Evolutionary conservation across 2,888 invertebrate genomes (phyloP).

Genomic region (Temnothorax rugatulus): DNA sequence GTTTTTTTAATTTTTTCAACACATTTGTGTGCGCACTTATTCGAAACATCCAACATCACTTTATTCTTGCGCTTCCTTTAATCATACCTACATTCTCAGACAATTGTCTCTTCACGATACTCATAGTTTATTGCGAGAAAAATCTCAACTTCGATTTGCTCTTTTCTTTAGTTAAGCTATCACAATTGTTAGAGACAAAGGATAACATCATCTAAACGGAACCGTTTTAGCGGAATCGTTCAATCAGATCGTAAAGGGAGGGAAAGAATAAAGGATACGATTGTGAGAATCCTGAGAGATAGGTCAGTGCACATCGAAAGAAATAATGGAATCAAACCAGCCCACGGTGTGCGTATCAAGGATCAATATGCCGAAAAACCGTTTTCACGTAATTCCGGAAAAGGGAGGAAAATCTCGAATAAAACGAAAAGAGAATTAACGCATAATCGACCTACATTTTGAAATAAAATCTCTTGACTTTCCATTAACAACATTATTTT

Average conservation of each 20-base stretch:
- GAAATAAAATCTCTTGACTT: not conserved
- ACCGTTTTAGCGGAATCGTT: slow-evolving; percentile 7
- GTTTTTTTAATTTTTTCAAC: not conserved
- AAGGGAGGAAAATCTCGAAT: not conserved
- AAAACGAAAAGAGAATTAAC: not conserved
- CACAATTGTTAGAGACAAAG: slow-evolving; percentile 2
- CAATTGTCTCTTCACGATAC: not conserved
- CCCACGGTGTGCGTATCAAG: not conserved
- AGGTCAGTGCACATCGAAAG: slow-evolving; percentile 16
- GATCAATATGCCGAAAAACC: slow-evolving; percentile 5
- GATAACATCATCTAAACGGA: not conserved
- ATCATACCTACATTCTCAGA: not conserved
- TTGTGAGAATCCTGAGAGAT: not conserved
- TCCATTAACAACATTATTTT: not conserved
- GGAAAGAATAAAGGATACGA: slow-evolving; percentile 6
- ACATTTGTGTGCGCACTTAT: not conserved
- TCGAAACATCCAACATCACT: not conserved
- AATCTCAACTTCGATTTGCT: not conserved
- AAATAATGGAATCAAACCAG: slow-evolving; percentile 3
- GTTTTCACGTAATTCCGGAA: not conserved
- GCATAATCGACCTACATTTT: not conserved
- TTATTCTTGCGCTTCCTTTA: not conserved
- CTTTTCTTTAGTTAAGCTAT: slow-evolving; percentile 32
- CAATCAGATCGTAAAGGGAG: slow-evolving; percentile 21
- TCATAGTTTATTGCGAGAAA: slow-evolving; percentile 13